Conservation (phyloP, 2,113 vertebrate species). For the Oryzias celebensis region DNA sequence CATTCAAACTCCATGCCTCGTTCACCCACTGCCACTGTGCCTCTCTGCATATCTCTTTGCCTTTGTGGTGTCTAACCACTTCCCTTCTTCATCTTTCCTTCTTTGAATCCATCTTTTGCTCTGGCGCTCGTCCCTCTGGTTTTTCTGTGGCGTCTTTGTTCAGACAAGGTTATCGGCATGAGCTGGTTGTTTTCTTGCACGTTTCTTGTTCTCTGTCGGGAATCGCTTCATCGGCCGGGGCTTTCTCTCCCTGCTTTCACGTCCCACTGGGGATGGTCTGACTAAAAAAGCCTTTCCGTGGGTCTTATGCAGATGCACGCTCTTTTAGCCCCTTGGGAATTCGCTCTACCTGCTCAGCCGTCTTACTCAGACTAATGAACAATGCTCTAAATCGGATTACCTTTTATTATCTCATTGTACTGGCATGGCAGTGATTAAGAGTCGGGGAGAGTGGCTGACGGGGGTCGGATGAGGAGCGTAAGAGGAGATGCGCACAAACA, state of each 20-base stretch:
- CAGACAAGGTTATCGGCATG: slow-evolving; percentile 64
- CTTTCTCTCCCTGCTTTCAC: slow-evolving; percentile 8
- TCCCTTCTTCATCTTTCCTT: slow-evolving; percentile 25
- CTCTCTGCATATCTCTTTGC: slow-evolving; percentile 22
- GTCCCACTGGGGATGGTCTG: slow-evolving; percentile 28
- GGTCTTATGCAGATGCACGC: slow-evolving; percentile 41
- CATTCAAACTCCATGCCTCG: slow-evolving; percentile 24
- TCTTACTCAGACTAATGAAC: slow-evolving; percentile 68
- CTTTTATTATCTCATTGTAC: slow-evolving; percentile 67
- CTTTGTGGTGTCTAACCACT: slow-evolving; percentile 31
- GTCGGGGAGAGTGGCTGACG: slow-evolving; percentile 34
- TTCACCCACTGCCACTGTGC: slow-evolving; percentile 35
- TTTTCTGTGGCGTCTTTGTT: slow-evolving; percentile 38
- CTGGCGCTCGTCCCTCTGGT: slow-evolving; percentile 47
- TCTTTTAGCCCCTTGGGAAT: slow-evolving; percentile 16
- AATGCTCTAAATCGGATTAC: slow-evolving; percentile 61
- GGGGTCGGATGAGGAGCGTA: slow-evolving; percentile 20
- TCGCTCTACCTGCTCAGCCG: slow-evolving; percentile 42
- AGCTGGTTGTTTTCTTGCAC: slow-evolving; percentile 34
- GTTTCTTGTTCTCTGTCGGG: slow-evolving; percentile 46
- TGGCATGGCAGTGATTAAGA: slow-evolving; percentile 57
- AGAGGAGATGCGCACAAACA: slow-evolving; percentile 15
- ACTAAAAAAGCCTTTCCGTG: slow-evolving; percentile 49
- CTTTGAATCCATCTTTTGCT: slow-evolving; percentile 32
- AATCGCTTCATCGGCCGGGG: slow-evolving; percentile 31